These are phyloP conservation scores for Sphaerophoria rueppellii DNA, from an alignment of 2,888 invertebrate species.

Conservation along the genomic window DNA sequence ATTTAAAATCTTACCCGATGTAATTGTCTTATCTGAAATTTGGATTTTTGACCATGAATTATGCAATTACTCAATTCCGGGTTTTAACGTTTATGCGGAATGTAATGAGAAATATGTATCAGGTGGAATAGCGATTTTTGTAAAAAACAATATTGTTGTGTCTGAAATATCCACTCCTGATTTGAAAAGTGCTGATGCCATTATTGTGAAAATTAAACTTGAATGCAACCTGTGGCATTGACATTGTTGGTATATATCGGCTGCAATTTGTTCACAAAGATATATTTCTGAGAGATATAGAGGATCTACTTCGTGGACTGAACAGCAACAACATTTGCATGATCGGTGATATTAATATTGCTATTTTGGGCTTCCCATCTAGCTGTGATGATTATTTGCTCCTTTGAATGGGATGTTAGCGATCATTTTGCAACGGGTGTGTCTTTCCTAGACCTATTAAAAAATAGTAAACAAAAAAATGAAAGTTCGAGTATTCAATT, in stretches of 20 bases:
- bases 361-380: neutral
- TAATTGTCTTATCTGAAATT: conserved; percentile 1
- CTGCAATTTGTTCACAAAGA: conserved; percentile 8
- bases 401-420: conserved; percentile 1
- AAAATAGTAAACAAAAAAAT: neutral
- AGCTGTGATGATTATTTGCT: neutral
- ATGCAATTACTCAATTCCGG: neutral
- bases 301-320: conserved; percentile 10
- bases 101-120: neutral
- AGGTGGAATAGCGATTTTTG: neutral
- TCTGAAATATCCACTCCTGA: neutral
- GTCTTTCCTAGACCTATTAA: neutral
- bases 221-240: neutral
- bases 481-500: neutral
- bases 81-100: neutral
- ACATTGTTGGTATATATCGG: conserved; percentile 22
- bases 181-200: neutral
- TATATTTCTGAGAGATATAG: conserved; percentile 5
- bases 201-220: conserved; percentile 16
- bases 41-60: conserved; percentile 29
- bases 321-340: neutral
- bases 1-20: conserved; percentile 11
- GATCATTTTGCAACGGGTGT: neutral
- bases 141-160: conserved; percentile 2
- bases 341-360: conserved; percentile 23